phyloP scores from a whole-genome alignment of 2,888 invertebrate genomes.

The Drosophila atroscutellata region DNA sequence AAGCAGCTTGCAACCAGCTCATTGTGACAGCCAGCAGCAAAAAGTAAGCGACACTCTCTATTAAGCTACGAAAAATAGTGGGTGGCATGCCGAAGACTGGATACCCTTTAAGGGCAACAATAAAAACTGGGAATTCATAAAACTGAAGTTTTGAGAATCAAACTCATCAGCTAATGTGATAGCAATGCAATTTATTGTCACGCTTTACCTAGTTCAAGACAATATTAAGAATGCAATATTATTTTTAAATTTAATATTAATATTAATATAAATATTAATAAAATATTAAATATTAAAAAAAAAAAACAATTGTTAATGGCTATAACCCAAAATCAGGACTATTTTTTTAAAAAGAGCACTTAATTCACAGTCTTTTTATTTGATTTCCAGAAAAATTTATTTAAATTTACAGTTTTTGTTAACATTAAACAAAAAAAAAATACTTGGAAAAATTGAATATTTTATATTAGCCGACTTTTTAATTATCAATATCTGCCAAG shows the following conservation, averaged over 20 bases:
- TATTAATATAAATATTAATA: too few relatives aligned
- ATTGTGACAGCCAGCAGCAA: slow-evolving; percentile 40
- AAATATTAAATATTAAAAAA: too few relatives aligned
- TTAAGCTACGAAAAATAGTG: background rate
- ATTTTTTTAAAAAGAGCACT: too few relatives aligned
- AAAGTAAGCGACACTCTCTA: slow-evolving; percentile 31
- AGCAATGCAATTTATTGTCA: background rate
- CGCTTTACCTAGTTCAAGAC: too few relatives aligned
- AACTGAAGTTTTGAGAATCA: background rate
- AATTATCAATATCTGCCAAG: background rate
- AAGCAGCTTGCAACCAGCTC: slow-evolving; percentile 49
- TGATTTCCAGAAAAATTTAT: background rate
- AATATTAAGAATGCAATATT: background rate
- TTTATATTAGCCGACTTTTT: background rate
- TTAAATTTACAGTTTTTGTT: background rate
- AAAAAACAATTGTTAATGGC: too few relatives aligned
- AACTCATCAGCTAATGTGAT: background rate
- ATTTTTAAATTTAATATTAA: background rate
- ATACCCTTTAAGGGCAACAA: background rate
- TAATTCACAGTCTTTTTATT: accelerated
- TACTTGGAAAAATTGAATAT: accelerated
- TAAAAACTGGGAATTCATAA: background rate
- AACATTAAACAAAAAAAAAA: accelerated
- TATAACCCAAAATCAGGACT: too few relatives aligned
- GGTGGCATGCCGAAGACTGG: background rate